Percentiles rank a stretch among this genome's conserved stretches.
These are phyloP conservation scores for Ceryle rudis DNA, from an alignment of 2,797 vertebrate species.

Conservation along the genomic window DNA sequence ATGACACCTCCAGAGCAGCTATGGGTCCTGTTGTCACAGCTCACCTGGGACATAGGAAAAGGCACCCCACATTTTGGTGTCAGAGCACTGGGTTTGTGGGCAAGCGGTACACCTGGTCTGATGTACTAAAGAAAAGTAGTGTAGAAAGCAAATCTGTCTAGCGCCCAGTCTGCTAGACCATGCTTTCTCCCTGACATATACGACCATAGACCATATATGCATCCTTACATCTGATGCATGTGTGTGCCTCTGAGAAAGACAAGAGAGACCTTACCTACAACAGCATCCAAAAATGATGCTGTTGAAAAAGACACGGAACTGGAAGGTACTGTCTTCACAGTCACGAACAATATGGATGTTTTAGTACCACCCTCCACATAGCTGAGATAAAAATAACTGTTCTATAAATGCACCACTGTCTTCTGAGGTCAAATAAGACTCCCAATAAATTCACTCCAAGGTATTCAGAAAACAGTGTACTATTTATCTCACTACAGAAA, in stretches of 20 bases:
- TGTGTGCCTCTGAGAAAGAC: neutral
- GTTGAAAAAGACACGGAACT: neutral
- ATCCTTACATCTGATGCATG: neutral
- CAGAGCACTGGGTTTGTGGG: neutral
- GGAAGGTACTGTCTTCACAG: neutral
- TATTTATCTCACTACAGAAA: constrained; percentile 6
- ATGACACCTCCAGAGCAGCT: neutral
- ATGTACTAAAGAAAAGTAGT: neutral
- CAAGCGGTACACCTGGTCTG: neutral
- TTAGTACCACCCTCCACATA: constrained; percentile 7
- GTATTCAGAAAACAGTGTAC: constrained; percentile 17
- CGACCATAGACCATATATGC: neutral
- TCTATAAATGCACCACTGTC: constrained; percentile 22
- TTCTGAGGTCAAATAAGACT: neutral
- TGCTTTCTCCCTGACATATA: neutral
- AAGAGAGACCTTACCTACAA: neutral
- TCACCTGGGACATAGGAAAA: neutral
- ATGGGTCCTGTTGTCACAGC: neutral
- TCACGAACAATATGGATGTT: neutral
- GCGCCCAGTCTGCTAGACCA: neutral
- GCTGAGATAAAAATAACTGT: constrained; percentile 45
- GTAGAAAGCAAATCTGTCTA: neutral
- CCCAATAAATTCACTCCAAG: constrained; percentile 4
- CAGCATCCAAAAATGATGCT: neutral
- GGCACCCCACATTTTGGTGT: neutral